Evolutionary conservation across 2,888 invertebrate species (phyloP), one percentile per base, ranked within the genome.

Genomic region (Melanotus villosus): DNA sequence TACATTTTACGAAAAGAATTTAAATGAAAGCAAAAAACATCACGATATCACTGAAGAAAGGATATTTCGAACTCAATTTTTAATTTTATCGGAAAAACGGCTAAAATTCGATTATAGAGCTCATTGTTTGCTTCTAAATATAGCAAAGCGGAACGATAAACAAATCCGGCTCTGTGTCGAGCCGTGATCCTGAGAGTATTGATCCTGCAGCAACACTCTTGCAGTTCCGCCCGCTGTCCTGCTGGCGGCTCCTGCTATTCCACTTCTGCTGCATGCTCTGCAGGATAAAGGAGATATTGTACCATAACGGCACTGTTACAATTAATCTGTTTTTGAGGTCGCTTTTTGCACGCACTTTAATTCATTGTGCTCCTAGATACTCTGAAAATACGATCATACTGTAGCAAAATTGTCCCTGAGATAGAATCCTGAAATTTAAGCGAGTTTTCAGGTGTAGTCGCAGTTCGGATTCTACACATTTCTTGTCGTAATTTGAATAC

Each of bases 181-280:
- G 73, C 75, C 73, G 63, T 73, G 76, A 76, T 78, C 77, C 78
- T 78, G 76, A 69, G 76, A 78, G 78, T 78, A 78, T 78, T 78
- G 78, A 78, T 78, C 78, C 75, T 75, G 76, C 77, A 73, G 76
- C 72, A 73, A 66, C 70, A 47, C 66, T 64, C 64, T 69, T 58
- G 64, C 63, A 63, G 70, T 70, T 65, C 70, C 70, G 68, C 71
- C 68, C 71, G 71, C 65, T 67, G 69, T 69, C 69, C 69, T 69
- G 69, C 68, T 65, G 58, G 43, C 41, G 64, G 65, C 73, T 75
- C 73, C 70, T 74, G 75, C 72, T 73, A 75, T 68, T 68, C 68
- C 75, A 76, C 73, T 75, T 73, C 72, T 72, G 73, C 76, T 73
- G 76, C 75, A 75, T 70, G 66, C 73, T 73, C 70, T 65, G 75